Base-by-base conservation (phyloP, 64 coral and sea anemone species). In the Pocillopora damicornis region DNA sequence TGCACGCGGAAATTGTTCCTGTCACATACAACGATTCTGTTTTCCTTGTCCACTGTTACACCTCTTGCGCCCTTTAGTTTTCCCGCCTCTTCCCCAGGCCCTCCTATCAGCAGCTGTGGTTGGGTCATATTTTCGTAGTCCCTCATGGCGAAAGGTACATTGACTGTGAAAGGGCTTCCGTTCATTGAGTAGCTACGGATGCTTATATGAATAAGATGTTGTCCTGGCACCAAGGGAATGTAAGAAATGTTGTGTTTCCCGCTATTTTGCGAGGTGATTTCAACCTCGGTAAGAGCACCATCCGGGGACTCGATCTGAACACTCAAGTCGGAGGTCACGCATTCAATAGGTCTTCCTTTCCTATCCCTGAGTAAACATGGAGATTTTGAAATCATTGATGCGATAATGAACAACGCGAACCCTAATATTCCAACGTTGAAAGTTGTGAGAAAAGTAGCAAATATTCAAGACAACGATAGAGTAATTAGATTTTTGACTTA, bases 1-100 rank as follows among this genome's bases (percentile, higher is more conserved):
- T 93, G 87, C 59, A 93, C 77, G 6, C 92, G 86, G 30, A 86
- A 88, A 68, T 93, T 93, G 25, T 93, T 81, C 0, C 87, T 79
- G 59, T 93, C 92, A 67, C 92, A 89, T 9, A 93, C 92, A 35
- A 89, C 38, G 5, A 89, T 76, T 62, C 80, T 76, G 76, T 88
- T 88, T 18, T 88, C 66, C 9, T 86, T 76, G 57, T 89, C 92
- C 8, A 93, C 80, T 13, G 92, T n/a, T 15, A 93, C 62, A 56
- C 92, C 92, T 37, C 92, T 87, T 20, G 81, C 79, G 2, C 92
- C 88, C 25, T 76, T 89, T 0, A 93, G 34, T 18, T 79, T 56
- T 25, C 87, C 87, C 17, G 76, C 60, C 42, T 73, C 22, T 25
- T 58, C 82, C 23, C 92, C 92, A 12, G 60, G 69, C 56, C 79